phyloP scores from a whole-genome alignment of 2,797 vertebrate species.

The Ciconia nigra region DNA sequence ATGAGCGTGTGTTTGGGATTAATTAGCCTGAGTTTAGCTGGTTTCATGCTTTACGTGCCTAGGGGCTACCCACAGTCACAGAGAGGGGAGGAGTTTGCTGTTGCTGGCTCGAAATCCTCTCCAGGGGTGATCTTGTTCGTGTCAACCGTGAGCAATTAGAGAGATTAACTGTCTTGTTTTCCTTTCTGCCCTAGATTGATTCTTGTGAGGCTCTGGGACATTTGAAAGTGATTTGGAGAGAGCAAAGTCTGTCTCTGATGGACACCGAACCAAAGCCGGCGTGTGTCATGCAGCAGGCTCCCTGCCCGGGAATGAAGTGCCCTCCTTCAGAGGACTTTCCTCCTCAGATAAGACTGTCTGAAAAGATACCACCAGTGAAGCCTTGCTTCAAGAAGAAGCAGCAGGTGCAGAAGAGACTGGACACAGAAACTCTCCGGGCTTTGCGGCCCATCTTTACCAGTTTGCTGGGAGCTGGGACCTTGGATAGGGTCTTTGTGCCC shows the following conservation, averaged over 20 bases:
- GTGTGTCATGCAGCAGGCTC: constrained; percentile 64
- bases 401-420: constrained; percentile 85
- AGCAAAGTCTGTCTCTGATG: constrained; percentile 73
- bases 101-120: constrained; percentile 52
- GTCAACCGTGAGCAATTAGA: constrained; percentile 49
- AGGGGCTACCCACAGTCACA: constrained; percentile 54
- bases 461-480: constrained; percentile 84
- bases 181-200: constrained; percentile 33
- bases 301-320: constrained; percentile 38
- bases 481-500: constrained; percentile 89
- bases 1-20: constrained; percentile 51
- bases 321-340: constrained; percentile 77
- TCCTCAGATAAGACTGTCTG: constrained; percentile 80
- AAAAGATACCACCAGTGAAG: constrained; percentile 91
- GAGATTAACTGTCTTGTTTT: constrained; percentile 53
- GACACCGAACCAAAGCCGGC: constrained; percentile 74
- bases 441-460: constrained; percentile 90
- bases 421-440: constrained; percentile 85
- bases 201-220: constrained; percentile 36
- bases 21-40: constrained; percentile 44
- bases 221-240: constrained; percentile 46
- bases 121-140: constrained; percentile 55
- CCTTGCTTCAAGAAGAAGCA: constrained; percentile 97
- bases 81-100: constrained; percentile 46
- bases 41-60: constrained; percentile 60